Evolutionary conservation across 2,888 invertebrate genomes (phyloP), one percentile per base, ranked within the genome.

Genomic region (Cosmia pyralina): DNA sequence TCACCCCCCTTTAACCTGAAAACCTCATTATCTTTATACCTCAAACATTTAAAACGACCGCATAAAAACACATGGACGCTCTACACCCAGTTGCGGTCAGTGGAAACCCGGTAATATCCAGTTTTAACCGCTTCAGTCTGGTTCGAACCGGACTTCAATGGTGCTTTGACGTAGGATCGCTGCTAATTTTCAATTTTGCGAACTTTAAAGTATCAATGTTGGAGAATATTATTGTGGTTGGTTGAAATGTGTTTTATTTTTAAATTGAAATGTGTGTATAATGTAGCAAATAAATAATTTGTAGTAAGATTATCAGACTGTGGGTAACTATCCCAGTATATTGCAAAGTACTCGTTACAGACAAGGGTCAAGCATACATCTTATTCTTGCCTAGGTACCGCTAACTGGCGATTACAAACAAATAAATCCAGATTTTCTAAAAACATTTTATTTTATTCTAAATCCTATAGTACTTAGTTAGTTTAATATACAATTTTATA

Each of bases 31-130:
- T 81, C 79, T 81, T 81, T 81, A 83, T 78, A 75, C 79, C 75
- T 71, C 69, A 78, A 85, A 86, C 85, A 85, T 85, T 85, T 82
- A 78, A 75, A 82, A 79, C 79, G 83, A 79, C 79, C 72, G 78
- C 86, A 88, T 90, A 90, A 90, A 90, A 90, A 88, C 84, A 77
- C 79, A 87, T 88, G 87, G 89, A 77, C 88, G 85, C 86, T 85
- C 85, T 85, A 87, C 68, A 62, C 28, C 57, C 73, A 46, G 76
- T 76, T 75, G 83, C 71, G 83, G 85, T 83, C 72, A 91, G 92
- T 88, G 79, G 77, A 83, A 90, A 88, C 90, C 90, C 88, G 89
- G 91, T 89, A 88, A 90, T 91, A 91, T 91, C 90, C 87, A 84
- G 88, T 85, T 76, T 65, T 65, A 75, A 80, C 84, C 72, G 81